Percentiles rank a stretch among this genome's conserved stretches.
phyloP scores from a whole-genome alignment of 2,797 vertebrate genomes.

The Pseudochirops corinnae region DNA sequence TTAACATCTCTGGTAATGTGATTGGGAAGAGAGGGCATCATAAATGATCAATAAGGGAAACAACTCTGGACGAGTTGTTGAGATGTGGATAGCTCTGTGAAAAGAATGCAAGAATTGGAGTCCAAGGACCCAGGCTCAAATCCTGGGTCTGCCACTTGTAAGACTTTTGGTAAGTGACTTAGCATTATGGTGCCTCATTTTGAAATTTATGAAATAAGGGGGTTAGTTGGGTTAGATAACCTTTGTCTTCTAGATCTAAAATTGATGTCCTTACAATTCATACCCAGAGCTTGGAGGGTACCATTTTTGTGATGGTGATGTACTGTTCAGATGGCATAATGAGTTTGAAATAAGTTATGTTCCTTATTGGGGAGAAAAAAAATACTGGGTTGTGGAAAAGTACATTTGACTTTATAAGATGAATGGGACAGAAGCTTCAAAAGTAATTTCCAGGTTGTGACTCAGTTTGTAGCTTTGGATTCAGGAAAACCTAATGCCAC shows the following conservation, averaged over 20 bases:
- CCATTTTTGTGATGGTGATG: background rate
- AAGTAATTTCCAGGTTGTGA: background rate
- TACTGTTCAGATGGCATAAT: background rate
- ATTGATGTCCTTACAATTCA: background rate
- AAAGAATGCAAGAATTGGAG: background rate
- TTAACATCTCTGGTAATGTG: background rate
- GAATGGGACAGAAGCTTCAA: background rate
- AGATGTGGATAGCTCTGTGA: background rate
- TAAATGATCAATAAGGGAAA: conserved; percentile 11
- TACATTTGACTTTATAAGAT: background rate
- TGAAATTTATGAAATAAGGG: background rate
- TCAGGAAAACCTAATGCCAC: background rate
- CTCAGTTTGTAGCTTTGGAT: background rate
- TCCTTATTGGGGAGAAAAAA: background rate
- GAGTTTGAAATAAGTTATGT: background rate
- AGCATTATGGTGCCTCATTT: background rate
- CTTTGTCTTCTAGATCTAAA: background rate
- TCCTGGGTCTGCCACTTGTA: background rate
- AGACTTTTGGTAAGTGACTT: background rate
- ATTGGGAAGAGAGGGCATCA: background rate
- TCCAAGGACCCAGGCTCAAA: background rate
- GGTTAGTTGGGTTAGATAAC: background rate
- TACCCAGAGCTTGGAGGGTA: background rate
- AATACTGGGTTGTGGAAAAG: background rate
- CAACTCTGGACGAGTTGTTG: conserved; percentile 47